Percentiles rank a stretch among this genome's conserved stretches.
Conservation (phyloP, 2,797 vertebrate species). For the Buceros bicornis region DNA sequence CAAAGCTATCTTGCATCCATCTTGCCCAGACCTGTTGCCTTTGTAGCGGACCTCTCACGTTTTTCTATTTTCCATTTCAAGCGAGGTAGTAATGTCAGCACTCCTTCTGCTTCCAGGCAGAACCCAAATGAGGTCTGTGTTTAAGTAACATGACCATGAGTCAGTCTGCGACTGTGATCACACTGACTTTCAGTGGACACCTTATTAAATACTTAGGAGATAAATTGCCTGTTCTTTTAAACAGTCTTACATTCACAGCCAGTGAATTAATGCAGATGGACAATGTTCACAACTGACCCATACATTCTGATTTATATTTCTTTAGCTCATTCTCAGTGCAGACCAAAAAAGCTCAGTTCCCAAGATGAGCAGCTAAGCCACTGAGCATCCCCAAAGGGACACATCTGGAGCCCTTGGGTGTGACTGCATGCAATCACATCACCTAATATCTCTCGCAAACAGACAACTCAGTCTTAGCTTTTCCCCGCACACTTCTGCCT, state of each 20-base stretch:
- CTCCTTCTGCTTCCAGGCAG: neutral
- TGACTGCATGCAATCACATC: neutral
- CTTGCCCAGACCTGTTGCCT: conserved; percentile 7
- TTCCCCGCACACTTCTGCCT: neutral
- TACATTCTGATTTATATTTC: neutral
- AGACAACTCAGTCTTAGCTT: neutral
- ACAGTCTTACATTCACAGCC: neutral
- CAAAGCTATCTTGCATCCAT: neutral
- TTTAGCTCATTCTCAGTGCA: neutral
- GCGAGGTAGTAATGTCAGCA: neutral
- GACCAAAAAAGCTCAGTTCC: neutral
- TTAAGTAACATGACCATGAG: conserved; percentile 19
- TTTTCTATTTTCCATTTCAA: conserved; percentile 30
- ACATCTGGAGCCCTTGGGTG: neutral
- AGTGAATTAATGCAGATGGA: neutral
- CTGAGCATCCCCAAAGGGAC: neutral
- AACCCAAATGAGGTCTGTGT: conserved; percentile 36
- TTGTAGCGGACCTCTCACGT: neutral
- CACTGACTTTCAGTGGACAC: neutral
- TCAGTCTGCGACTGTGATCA: conserved; percentile 9
- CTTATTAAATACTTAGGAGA: neutral
- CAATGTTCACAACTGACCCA: neutral
- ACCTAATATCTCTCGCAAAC: neutral
- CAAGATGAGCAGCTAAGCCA: neutral
- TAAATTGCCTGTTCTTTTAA: neutral